Conservation (phyloP, 2,113 vertebrate species). For the Atlantisia rogersi region DNA sequence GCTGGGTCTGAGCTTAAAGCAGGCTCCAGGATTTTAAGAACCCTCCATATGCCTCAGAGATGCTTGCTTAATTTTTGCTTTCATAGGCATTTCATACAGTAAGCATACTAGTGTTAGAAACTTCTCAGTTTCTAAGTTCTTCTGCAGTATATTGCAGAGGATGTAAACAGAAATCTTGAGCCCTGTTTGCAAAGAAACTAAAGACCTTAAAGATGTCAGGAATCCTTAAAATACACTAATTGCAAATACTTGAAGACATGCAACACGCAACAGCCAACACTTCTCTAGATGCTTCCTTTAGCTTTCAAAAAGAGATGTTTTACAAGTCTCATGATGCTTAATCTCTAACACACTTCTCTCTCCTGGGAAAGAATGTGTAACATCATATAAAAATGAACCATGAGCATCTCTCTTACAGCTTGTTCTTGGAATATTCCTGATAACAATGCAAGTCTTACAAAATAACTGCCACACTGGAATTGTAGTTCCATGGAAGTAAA, state of each 20-base stretch:
- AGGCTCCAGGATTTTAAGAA: conserved; percentile 21
- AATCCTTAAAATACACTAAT: background rate
- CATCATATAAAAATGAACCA: background rate
- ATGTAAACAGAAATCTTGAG: background rate
- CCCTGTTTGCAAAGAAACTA: background rate
- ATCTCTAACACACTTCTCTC: background rate
- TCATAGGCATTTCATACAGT: background rate
- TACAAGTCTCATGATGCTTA: background rate
- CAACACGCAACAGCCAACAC: background rate
- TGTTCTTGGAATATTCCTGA: background rate
- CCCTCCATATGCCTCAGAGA: conserved; percentile 2
- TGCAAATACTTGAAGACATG: background rate
- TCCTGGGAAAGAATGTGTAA: background rate
- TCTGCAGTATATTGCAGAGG: background rate
- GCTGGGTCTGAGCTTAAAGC: background rate
- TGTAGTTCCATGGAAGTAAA: background rate
- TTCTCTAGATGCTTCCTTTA: conserved; percentile 21
- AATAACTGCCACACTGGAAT: background rate
- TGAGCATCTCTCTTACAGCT: background rate
- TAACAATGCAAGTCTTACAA: background rate
- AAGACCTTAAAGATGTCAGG: background rate
- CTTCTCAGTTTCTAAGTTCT: background rate
- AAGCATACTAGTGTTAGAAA: background rate
- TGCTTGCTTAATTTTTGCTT: conserved; percentile 11
- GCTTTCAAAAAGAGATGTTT: conserved; percentile 37